Percentiles rank a stretch among this genome's conserved stretches.
These are phyloP conservation scores for Spodoptera littoralis DNA, from an alignment of 2,888 invertebrate genomes.

Conservation along the genomic window DNA sequence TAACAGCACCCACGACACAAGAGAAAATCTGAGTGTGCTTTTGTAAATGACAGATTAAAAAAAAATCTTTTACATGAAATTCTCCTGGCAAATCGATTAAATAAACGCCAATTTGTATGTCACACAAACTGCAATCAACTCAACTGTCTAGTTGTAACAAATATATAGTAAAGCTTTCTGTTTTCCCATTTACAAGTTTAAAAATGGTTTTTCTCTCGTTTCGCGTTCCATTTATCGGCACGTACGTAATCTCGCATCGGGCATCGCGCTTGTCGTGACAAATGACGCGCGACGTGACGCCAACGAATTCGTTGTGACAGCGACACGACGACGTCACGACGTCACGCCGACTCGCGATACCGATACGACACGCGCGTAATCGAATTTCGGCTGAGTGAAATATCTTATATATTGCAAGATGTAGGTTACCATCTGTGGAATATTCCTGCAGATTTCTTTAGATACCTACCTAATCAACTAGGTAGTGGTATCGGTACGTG, in stretches of 20 bases:
- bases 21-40: no score
- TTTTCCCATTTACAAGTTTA: conserved; percentile 14
- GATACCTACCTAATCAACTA: not conserved
- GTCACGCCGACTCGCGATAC: conserved; percentile 49
- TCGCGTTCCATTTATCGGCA: conserved; percentile 34
- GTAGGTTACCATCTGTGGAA: conserved; percentile 21
- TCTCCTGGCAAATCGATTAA: no score
- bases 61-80: no score
- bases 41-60: no score
- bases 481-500: no score
- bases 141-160: no score
- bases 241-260: conserved; percentile 44
- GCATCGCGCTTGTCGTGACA: conserved; percentile 54
- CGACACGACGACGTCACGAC: conserved; percentile 46
- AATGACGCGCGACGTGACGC: conserved; percentile 59
- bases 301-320: conserved; percentile 55
- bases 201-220: not conserved
- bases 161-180: not conserved
- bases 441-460: conserved; percentile 21
- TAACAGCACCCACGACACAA: no score
- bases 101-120: no score
- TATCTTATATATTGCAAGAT: conserved; percentile 57
- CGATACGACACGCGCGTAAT: conserved; percentile 65
- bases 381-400: conserved; percentile 60
- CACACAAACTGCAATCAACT: no score